Base-by-base conservation (phyloP, 1,140 invertebrate species). In the Schlechtendalia chinensis region DNA sequence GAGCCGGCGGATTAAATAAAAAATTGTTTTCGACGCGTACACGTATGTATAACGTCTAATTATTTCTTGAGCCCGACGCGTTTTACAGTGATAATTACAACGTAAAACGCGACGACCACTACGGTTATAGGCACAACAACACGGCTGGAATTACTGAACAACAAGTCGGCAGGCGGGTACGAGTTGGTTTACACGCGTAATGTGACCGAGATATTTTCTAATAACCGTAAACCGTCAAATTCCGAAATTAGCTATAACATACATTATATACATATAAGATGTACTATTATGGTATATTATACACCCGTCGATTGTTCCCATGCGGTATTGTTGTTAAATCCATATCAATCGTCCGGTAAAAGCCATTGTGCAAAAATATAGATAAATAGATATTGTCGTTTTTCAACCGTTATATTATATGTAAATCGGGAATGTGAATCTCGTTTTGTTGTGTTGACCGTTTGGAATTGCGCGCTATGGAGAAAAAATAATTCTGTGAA, bases 41-140 rank as follows among this genome's bases (percentile, higher is more conserved):
- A 22, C 24, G 47, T 69, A 69, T 24, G 45, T 24, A 47, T 19
- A 69, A 69, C 65, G 22, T 47, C 65, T 69, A 69, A 69, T 69
- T 69, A 69, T 69, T 69, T 69, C 50, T 50, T 2, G 24, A 69
- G 22, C 65, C 39, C n/a, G 39, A 45, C 39, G 65, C 22, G 32
- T 24, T 22, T 47, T 50, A 5, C 14, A 12, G 12, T 11, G 47
- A 47, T 69, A 50, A 69, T 69, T 69, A 19, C 22, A 24, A 47
- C 45, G 16, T 50, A 69, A 54, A 54, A 50, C 24, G 22, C 45
- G 47, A 69, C 22, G 67, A 69, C 67, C 67, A 24, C 65, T 47
- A 24, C 22, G 3, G 32, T 8, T 39, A 3, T 8, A 39, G 8
- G 32, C 8, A 47, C 14, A 39, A 47, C n/a, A 16, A 24, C 14